These are phyloP conservation scores for Dunckerocampus dactyliophorus DNA, from an alignment of 2,113 vertebrate genomes.

Conservation along the genomic window DNA sequence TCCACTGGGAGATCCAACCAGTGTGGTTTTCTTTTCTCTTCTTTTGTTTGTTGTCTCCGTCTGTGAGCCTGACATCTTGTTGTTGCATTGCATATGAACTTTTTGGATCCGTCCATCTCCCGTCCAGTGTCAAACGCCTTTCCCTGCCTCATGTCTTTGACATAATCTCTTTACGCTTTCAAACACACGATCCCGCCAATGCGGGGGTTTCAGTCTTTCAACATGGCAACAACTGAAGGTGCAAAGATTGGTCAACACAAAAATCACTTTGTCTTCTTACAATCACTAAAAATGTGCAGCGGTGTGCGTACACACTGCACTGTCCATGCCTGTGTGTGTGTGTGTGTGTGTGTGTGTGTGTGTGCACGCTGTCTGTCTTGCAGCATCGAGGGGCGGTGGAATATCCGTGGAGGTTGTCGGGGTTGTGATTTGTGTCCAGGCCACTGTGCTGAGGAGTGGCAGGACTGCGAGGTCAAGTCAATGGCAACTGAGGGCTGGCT, in stretches of 20 bases:
- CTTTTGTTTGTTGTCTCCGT: constrained; percentile 26
- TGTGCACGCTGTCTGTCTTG: constrained; percentile 65
- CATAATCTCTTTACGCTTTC: constrained; percentile 60
- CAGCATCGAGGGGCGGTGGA: constrained; percentile 69
- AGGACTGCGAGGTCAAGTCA: constrained; percentile 54
- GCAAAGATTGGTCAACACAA: constrained; percentile 67
- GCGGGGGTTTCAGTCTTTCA: constrained; percentile 45
- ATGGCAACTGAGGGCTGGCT: constrained; percentile 66
- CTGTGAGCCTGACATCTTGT: constrained; percentile 31
- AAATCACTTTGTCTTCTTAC: constrained; percentile 47
- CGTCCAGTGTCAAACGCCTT: constrained; percentile 45
- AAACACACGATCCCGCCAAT: constrained; percentile 43
- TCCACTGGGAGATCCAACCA: constrained; percentile 51
- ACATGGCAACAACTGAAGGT: constrained; percentile 62
- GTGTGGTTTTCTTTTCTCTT: constrained; percentile 51
- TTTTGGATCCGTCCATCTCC: constrained; percentile 34
- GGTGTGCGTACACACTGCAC: neutral
- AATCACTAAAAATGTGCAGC: constrained; percentile 68
- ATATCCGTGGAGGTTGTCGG: constrained; percentile 64
- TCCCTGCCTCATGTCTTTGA: constrained; percentile 42
- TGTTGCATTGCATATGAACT: constrained; percentile 37
- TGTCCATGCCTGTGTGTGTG: constrained; percentile 24
- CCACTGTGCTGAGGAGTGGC: constrained; percentile 69
- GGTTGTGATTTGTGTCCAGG: constrained; percentile 59
- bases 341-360: constrained; percentile 17